Evolutionary conservation across 2,797 vertebrate species (phyloP).

Genomic region (Hemitrygon akajei): DNA sequence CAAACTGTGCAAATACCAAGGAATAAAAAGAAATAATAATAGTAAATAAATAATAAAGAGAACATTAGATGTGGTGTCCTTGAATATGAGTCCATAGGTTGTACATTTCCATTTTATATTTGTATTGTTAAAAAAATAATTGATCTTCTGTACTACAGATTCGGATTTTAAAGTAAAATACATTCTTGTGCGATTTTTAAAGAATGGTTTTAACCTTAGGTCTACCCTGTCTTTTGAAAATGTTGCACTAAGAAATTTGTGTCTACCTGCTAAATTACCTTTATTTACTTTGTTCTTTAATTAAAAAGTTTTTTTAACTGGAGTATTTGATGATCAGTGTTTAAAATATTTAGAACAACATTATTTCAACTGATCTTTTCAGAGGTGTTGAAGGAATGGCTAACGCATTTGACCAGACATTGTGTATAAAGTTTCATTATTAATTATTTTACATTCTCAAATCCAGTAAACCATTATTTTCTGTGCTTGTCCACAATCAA

Average conservation of each 20-base stretch:
- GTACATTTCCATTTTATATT: too few species aligned
- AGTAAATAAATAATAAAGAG: too few species aligned
- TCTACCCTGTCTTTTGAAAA: too few species aligned
- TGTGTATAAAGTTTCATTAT: not conserved
- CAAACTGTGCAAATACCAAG: too few species aligned
- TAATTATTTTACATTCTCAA: not conserved
- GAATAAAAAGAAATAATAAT: too few species aligned
- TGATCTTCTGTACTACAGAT: not conserved
- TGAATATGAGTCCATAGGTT: too few species aligned
- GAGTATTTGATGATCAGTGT: not conserved
- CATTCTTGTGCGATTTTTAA: not conserved
- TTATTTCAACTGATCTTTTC: not conserved
- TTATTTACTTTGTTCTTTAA: not conserved
- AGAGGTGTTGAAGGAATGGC: too few species aligned
- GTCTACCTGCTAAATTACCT: not conserved
- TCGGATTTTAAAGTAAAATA: too few species aligned
- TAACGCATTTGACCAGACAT: not conserved
- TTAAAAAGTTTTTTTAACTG: too few species aligned
- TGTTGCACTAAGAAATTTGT: too few species aligned
- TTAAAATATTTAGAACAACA: not conserved
- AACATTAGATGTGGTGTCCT: too few species aligned
- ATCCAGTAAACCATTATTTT: not conserved
- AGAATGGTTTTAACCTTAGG: too few species aligned
- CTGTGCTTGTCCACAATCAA: not conserved
- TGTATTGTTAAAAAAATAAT: not conserved